phyloP scores from a whole-genome alignment of 2,113 vertebrate genomes.

The Phylloscopus trochilus region DNA sequence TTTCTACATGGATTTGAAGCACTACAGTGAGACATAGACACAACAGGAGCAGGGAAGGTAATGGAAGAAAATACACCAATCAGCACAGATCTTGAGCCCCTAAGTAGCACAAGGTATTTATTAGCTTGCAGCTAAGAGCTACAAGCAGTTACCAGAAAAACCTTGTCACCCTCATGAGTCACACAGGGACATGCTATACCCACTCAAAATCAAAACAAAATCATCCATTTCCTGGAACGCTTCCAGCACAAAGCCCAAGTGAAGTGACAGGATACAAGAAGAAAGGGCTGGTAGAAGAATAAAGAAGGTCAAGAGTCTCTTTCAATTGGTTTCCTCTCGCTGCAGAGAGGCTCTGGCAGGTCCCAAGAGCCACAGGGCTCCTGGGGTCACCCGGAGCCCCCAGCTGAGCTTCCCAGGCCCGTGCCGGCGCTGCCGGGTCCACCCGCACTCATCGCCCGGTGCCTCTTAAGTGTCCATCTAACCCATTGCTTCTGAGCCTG shows the following conservation, averaged over 20 bases:
- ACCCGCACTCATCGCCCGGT: fast-evolving
- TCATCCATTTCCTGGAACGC: slow-evolving; percentile 7
- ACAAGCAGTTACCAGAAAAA: slow-evolving; percentile 8
- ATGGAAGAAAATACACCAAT: background rate
- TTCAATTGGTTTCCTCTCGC: background rate
- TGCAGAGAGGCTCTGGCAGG: background rate
- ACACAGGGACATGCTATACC: background rate
- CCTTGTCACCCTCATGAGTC: background rate
- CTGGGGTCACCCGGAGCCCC: background rate
- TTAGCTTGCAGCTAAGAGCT: background rate
- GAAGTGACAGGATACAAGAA: background rate
- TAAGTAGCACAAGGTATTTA: background rate
- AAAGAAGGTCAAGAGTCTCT: background rate
- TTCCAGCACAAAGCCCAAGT: background rate
- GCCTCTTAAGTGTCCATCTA: background rate
- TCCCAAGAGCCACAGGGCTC: background rate
- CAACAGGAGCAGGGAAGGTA: background rate
- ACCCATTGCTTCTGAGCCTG: background rate
- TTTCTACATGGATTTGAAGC: background rate
- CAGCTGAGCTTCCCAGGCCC: background rate
- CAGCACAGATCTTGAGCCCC: background rate
- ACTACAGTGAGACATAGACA: background rate
- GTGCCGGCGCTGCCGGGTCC: background rate
- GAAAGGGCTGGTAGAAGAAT: background rate
- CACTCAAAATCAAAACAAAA: background rate